These are phyloP conservation scores for Hypomesus transpacificus DNA, from an alignment of 2,113 vertebrate genomes.

Conservation along the genomic window DNA sequence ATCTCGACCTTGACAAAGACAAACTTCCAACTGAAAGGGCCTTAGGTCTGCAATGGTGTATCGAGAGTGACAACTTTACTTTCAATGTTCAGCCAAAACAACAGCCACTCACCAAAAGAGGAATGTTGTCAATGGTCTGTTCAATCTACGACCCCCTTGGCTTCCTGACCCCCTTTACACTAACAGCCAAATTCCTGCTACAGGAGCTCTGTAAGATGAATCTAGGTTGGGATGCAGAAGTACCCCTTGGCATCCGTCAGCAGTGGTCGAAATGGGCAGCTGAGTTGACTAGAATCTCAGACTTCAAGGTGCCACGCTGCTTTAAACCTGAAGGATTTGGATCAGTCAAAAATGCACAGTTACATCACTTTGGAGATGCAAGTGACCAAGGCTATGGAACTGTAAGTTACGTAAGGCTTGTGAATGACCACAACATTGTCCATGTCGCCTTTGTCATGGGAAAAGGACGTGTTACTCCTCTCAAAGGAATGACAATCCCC, in stretches of 20 bases:
- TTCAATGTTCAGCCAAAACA: neutral
- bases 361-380: slow-evolving; percentile 21
- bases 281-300: neutral
- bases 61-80: slow-evolving; percentile 14
- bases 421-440: neutral
- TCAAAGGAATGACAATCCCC: slow-evolving; percentile 10
- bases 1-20: neutral
- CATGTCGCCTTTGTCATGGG: slow-evolving; percentile 1
- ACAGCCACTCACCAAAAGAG: neutral
- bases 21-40: slow-evolving; percentile 12
- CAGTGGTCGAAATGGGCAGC: slow-evolving; percentile 1
- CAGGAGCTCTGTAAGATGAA: slow-evolving; percentile 6
- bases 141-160: slow-evolving; percentile 13
- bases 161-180: neutral
- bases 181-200: neutral
- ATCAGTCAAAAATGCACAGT: neutral
- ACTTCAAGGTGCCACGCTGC: neutral
- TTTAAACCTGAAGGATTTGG: slow-evolving; percentile 4
- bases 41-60: slow-evolving; percentile 18
- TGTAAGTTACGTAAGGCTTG: neutral
- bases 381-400: slow-evolving; percentile 8
- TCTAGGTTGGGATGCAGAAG: slow-evolving; percentile 7
- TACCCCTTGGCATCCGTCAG: neutral
- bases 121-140: slow-evolving; percentile 14
- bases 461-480: neutral